Evolutionary conservation across 2,888 invertebrate species (phyloP), one percentile per base, ranked within the genome.

Genomic region (Penaeus monodon): DNA sequence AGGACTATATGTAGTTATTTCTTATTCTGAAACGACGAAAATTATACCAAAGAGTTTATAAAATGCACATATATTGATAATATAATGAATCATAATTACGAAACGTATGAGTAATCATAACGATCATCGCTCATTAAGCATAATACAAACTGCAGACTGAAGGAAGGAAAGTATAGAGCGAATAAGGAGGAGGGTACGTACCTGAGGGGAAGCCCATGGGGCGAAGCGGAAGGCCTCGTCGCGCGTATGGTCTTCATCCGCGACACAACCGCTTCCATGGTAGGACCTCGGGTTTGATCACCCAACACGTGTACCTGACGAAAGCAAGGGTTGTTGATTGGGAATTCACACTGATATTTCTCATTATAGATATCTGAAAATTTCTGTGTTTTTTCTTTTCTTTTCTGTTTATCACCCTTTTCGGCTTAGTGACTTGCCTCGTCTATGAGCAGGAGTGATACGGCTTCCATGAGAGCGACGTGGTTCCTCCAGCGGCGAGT

Each of bases 181-280:
- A 33, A 33, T 10, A 24, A 33, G 38, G 22, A 74, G 1, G 2
- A 33, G 17, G 38, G 17, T 14, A 7, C 49, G 29, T 12, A 85
- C 85, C 85, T 85, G 80, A 85, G 85, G 10, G 44, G 33, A 8
- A 78, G 84, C 29, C 17, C 17, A 14, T 57, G 57, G 57, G 57
- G 20, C 57, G 57, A 57, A 22, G 70, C n/a, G 44, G 70, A 20
- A 68, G 77, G 78, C 68, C 91, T 74, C 24, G 90, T 90, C 91
- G 33, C 93, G 92, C 95, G 94, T 88, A 96, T 94, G 29, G 95
- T 95, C 93, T 96, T 96, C 96, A 96, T 96, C 88, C 96, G 93
- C 91, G 95, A 95, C 79, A 96, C 95, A 1, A 96, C 95, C 22
- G 95, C 95, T 93, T 97, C 96, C 76, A 97, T 92, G 22, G 95